A percentile compares a stretch with the other conserved stretches of the same genome.
Evolutionary conservation across 2,888 invertebrate species (phyloP).

Genomic region (Lapara coniferarum): DNA sequence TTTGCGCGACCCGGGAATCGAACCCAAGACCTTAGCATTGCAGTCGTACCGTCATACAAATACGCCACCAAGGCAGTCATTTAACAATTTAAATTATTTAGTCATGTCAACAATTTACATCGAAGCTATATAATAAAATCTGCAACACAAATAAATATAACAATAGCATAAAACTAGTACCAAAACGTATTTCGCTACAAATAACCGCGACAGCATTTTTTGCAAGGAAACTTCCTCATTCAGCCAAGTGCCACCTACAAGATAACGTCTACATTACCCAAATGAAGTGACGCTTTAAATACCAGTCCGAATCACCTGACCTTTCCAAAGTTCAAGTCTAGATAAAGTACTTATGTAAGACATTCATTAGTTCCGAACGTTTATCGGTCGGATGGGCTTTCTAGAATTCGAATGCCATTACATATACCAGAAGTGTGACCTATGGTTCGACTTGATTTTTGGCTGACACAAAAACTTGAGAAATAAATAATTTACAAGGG

Average conservation of each 20-base stretch:
- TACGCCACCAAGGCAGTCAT: too few species aligned
- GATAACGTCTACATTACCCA: background rate
- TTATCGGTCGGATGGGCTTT: background rate
- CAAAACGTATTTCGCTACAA: background rate
- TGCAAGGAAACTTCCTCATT: background rate
- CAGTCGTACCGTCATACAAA: too few species aligned
- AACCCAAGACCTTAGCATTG: too few species aligned
- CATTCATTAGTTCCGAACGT: background rate
- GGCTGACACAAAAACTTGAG: too few species aligned
- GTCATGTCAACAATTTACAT: too few species aligned
- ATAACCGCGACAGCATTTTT: slow-evolving; percentile 8
- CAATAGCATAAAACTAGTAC: background rate
- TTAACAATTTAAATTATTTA: too few species aligned
- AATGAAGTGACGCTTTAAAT: slow-evolving; percentile 8
- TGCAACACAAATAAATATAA: too few species aligned
- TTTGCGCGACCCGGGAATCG: too few species aligned
- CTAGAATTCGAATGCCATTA: background rate
- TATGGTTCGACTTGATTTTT: too few species aligned
- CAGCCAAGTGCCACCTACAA: background rate
- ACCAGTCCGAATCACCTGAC: background rate
- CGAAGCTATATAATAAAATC: too few species aligned
- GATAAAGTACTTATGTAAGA: background rate
- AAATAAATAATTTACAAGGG: too few species aligned
- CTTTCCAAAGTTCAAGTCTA: slow-evolving; percentile 20
- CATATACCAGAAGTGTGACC: too few species aligned